These are phyloP conservation scores for Acipenser transmontanus DNA, from an alignment of 2,797 vertebrate species.

Conservation along the genomic window DNA sequence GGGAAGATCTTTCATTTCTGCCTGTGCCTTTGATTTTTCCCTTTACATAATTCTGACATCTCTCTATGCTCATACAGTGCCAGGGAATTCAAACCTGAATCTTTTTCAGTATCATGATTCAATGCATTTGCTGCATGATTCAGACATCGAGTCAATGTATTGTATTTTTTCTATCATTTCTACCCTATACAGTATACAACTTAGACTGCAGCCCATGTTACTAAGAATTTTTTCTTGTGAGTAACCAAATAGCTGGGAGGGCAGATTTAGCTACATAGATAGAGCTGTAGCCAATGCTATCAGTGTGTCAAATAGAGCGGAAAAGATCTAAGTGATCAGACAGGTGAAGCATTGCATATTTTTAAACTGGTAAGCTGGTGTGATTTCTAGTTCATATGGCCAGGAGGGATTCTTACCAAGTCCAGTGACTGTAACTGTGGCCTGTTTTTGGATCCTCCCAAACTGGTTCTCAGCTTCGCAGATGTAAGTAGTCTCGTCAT, in stretches of 20 bases:
- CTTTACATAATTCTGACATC: slow-evolving; percentile 16
- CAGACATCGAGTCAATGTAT: not conserved
- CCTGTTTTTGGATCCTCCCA: slow-evolving; percentile 74
- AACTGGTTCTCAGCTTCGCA: slow-evolving; percentile 94
- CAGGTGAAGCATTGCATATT: not conserved
- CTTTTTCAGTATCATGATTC: slow-evolving; percentile 12
- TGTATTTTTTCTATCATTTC: too few relatives aligned
- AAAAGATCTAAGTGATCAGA: too few relatives aligned
- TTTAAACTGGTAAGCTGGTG: not conserved
- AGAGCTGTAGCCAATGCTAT: too few relatives aligned
- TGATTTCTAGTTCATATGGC: slow-evolving; percentile 24
- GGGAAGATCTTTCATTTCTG: slow-evolving; percentile 16
- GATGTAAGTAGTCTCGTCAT: slow-evolving; percentile 76
- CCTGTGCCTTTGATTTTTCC: slow-evolving; percentile 3
- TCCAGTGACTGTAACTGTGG: slow-evolving; percentile 79
- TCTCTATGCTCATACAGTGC: slow-evolving; percentile 17
- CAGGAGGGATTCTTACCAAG: slow-evolving; percentile 64
- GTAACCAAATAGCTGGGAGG: too few relatives aligned
- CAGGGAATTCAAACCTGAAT: slow-evolving; percentile 14
- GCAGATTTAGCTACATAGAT: too few relatives aligned
- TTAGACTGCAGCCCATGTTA: too few relatives aligned
- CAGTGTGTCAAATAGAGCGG: too few relatives aligned
- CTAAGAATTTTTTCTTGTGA: too few relatives aligned
- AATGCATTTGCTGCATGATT: slow-evolving; percentile 16
- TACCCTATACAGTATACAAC: too few relatives aligned